Conservation (phyloP, 2,888 invertebrate species). For the Gastrophysa polygoni region DNA sequence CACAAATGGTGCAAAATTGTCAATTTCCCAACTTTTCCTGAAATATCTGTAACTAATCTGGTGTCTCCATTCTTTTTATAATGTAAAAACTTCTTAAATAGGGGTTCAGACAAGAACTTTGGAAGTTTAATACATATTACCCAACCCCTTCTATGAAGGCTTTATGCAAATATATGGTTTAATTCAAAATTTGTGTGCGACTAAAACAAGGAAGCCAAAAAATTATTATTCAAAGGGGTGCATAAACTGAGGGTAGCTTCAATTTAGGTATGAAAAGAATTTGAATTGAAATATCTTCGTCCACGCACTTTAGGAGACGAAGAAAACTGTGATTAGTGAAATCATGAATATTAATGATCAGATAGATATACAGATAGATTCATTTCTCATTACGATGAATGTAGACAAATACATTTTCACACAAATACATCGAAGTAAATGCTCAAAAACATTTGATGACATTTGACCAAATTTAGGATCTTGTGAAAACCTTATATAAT, state of each 20-base stretch:
- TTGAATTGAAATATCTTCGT: slow-evolving; percentile 16
- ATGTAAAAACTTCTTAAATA: slow-evolving; percentile 35
- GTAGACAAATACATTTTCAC: too few species aligned
- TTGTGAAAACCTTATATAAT: too few species aligned
- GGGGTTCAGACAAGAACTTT: slow-evolving; percentile 34
- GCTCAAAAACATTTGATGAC: too few species aligned
- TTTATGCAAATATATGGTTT: slow-evolving; percentile 45
- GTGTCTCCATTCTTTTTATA: slow-evolving; percentile 30
- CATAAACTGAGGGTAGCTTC: slow-evolving; percentile 12
- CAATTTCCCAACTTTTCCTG: slow-evolving; percentile 14
- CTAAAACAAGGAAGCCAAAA: slow-evolving; percentile 40
- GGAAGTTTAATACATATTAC: slow-evolving; percentile 35
- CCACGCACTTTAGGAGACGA: neutral
- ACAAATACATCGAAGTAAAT: too few species aligned
- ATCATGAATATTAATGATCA: too few species aligned
- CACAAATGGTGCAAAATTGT: neutral
- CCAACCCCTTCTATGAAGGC: slow-evolving; percentile 38
- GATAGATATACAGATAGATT: too few species aligned
- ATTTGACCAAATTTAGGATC: too few species aligned
- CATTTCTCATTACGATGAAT: too few species aligned
- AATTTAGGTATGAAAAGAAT: slow-evolving; percentile 14
- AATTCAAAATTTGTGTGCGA: slow-evolving; percentile 39
- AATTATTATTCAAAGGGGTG: slow-evolving; percentile 42
- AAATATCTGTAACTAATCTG: slow-evolving; percentile 26
- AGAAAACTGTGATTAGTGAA: neutral